Evolutionary conservation across 1,140 invertebrate species (phyloP).

Genomic region (Leptinotarsa texana): DNA sequence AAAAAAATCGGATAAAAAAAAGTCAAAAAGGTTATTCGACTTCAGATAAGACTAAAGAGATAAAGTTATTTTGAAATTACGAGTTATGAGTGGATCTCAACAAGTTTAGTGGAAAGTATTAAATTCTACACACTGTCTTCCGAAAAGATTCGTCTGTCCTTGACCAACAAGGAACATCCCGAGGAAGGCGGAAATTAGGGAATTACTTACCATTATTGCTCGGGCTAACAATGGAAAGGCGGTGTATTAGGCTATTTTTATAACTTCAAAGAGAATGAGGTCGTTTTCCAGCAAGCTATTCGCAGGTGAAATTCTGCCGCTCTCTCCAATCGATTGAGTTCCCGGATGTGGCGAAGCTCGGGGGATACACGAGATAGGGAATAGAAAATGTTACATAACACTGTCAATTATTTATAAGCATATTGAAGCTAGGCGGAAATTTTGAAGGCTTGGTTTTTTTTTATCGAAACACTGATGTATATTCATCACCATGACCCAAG

Average conservation of each 20-base stretch:
- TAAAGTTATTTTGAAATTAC: too few relatives aligned
- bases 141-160: too few relatives aligned
- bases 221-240: neutral
- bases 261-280: slow-evolving; percentile 19
- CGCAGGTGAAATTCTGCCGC: slow-evolving; percentile 10
- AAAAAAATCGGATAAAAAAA: too few relatives aligned
- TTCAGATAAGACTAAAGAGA: too few relatives aligned
- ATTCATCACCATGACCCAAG: too few relatives aligned
- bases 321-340: neutral
- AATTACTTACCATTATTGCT: neutral
- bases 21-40: too few relatives aligned
- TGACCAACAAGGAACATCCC: too few relatives aligned
- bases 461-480: neutral
- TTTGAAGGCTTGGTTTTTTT: neutral
- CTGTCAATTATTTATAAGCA: neutral
- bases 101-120: too few relatives aligned
- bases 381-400: neutral
- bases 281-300: neutral
- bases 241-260: slow-evolving; percentile 20
- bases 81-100: too few relatives aligned
- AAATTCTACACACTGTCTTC: too few relatives aligned
- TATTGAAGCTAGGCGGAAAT: neutral
- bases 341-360: neutral
- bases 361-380: neutral
- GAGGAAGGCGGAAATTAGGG: neutral